Evolutionary conservation across 2,113 vertebrate genomes (phyloP).

Genomic region (Neoarius graeffei): DNA sequence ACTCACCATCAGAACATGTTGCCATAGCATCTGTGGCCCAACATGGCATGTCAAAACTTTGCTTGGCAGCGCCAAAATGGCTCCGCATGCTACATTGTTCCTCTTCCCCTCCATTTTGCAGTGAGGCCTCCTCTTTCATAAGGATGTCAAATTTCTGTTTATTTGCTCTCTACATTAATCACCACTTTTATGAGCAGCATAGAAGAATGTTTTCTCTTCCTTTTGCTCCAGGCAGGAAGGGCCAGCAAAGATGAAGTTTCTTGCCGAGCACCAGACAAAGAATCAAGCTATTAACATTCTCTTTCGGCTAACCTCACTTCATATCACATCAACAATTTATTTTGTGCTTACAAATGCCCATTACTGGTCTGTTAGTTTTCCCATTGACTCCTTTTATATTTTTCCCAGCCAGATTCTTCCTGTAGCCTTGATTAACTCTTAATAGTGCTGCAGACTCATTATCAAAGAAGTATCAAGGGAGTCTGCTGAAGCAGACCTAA

Average conservation of each 20-base stretch:
- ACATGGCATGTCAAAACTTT: conserved; percentile 59
- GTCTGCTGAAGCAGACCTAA: conserved; percentile 30
- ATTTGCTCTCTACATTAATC: conserved; percentile 60
- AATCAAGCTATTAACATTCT: conserved; percentile 41
- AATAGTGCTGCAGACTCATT: conserved; percentile 41
- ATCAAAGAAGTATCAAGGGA: conserved; percentile 29
- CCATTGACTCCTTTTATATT: conserved; percentile 29
- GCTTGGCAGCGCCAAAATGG: conserved; percentile 54
- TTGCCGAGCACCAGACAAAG: conserved; percentile 52
- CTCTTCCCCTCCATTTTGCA: conserved; percentile 59
- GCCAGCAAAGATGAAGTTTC: conserved; percentile 68
- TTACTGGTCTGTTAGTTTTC: conserved; percentile 26
- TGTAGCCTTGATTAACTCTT: conserved; percentile 42
- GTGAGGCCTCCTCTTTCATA: conserved; percentile 61
- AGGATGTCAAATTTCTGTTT: conserved; percentile 61
- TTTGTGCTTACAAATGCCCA: conserved; percentile 14
- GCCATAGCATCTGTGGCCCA: conserved; percentile 61
- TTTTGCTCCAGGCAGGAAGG: conserved; percentile 51
- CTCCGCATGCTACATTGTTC: conserved; percentile 61
- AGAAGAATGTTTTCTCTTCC: conserved; percentile 52
- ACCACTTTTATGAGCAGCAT: conserved; percentile 47
- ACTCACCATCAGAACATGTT: conserved; percentile 68
- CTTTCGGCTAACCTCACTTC: conserved; percentile 23
- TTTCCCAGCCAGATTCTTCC: conserved; percentile 41
- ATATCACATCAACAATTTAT: conserved; percentile 29